Evolutionary conservation across 2,888 invertebrate species (phyloP).

Genomic region (Orgyia antiqua): DNA sequence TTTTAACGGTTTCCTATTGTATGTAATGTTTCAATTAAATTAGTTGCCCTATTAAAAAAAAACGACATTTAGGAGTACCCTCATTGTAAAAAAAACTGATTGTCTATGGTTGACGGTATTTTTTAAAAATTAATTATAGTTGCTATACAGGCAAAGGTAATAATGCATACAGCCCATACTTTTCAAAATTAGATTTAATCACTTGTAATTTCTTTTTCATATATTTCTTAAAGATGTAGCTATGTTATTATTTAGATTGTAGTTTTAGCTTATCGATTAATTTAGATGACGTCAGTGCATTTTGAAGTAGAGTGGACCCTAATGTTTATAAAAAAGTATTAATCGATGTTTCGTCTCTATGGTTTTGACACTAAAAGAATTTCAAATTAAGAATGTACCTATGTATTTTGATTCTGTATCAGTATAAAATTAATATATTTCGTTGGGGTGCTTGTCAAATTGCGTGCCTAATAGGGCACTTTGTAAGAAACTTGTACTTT

Average conservation of each 20-base stretch:
- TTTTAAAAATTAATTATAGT: too few species aligned
- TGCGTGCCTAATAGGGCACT: slow-evolving; percentile 24
- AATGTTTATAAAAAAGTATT: too few species aligned
- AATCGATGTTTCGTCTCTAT: too few species aligned
- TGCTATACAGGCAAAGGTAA: slow-evolving; percentile 5
- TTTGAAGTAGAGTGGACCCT: slow-evolving; percentile 8
- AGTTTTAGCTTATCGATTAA: slow-evolving; percentile 23
- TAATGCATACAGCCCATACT: slow-evolving; percentile 11
- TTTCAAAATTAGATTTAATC: slow-evolving; percentile 8
- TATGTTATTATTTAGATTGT: slow-evolving; percentile 31
- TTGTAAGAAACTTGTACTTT: slow-evolving; percentile 17
- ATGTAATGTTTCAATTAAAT: slow-evolving; percentile 13
- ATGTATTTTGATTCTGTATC: too few species aligned
- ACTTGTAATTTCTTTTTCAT: too few species aligned
- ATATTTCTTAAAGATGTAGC: slow-evolving; percentile 16
- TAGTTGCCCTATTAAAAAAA: neutral
- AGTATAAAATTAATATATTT: too few species aligned
- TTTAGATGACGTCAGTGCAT: slow-evolving; percentile 20
- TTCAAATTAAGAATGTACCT: too few species aligned
- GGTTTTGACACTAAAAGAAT: too few species aligned
- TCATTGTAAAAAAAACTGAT: too few species aligned
- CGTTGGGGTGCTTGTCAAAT: too few species aligned
- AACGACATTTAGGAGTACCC: too few species aligned
- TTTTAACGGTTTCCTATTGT: slow-evolving; percentile 17
- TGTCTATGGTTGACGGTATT: slow-evolving; percentile 1